phyloP scores from a whole-genome alignment of 2,113 vertebrate species.

The Hemiscyllium ocellatum region DNA sequence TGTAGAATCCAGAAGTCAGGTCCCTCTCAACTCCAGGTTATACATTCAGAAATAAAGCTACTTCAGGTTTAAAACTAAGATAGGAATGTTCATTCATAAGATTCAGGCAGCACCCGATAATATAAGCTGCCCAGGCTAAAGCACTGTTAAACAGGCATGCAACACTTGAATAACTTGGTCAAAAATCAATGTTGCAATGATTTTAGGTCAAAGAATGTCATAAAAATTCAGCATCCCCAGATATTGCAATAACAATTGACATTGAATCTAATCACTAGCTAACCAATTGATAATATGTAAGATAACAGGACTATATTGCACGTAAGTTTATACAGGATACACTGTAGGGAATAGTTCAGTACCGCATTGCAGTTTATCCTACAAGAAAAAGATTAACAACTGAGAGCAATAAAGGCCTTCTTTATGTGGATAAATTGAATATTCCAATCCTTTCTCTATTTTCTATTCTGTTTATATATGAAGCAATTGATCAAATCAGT shows the following conservation, averaged over 20 bases:
- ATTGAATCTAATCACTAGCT: conserved; percentile 14
- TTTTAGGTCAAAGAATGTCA: conserved; percentile 10
- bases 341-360: background rate
- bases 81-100: background rate
- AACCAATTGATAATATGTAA: background rate
- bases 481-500: background rate
- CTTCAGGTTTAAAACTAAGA: background rate
- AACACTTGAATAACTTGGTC: conserved; percentile 18
- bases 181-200: background rate
- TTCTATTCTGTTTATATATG: background rate
- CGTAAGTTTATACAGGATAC: background rate
- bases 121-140: background rate
- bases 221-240: conserved; percentile 1
- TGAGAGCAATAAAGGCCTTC: background rate
- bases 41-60: background rate
- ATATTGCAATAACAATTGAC: conserved; percentile 18
- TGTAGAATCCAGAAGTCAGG: background rate
- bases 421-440: background rate
- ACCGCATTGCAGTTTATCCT: background rate
- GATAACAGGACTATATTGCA: background rate
- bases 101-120: background rate
- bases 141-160: background rate
- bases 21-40: background rate
- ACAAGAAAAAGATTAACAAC: background rate
- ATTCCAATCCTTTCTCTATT: background rate